Evolutionary conservation across 2,888 invertebrate genomes (phyloP), one percentile per base, ranked within the genome.

Genomic region (Sesia bembeciformis): DNA sequence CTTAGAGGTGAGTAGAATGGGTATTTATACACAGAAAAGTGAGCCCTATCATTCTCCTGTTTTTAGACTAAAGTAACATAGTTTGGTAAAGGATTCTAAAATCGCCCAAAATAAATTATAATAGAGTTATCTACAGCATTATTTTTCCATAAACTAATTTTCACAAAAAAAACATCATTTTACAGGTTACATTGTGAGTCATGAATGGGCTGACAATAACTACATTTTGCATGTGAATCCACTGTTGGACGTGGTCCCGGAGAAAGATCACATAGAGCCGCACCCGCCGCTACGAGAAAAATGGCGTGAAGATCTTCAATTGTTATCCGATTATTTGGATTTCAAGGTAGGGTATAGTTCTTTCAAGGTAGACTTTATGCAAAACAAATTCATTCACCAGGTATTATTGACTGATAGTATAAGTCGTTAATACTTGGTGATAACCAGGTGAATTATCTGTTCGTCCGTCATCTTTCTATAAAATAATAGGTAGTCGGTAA

Each of bases 161-260:
- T 23, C 23, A 23, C 23, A 23, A 23, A 2, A 23, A n/a, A 23
- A 23, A 23, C 23, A 23, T 23, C 23, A 23, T 23, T 23, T 23
- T n/a, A 46, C 56, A 80, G 93, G 93, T 52, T 87, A 90, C 66
- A 89, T 92, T 40, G 76, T 93, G 23, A 90, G 87, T 60, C 92
- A 93, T 58, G 91, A 93, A 71, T 93, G 93, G 92, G 86, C 90
- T 5, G 85, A 90, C 56, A 89, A 86, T 56, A 78, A 78, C 58
- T 92, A 91, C 63, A 74, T 92, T 6, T 64, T 93, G 40, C 91
- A 92, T 66, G 68, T 92, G 39, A 93, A 93, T 74, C 92, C 93
- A 3, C 67, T 91, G 7, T 66, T 88, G 51, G 66, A 71, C 23
- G 63, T 86, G 52, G 56, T 74, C 43, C 81, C 86, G 3, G 78